Conservation (phyloP, 1,140 invertebrate species). For the Cephus cinctus region DNA sequence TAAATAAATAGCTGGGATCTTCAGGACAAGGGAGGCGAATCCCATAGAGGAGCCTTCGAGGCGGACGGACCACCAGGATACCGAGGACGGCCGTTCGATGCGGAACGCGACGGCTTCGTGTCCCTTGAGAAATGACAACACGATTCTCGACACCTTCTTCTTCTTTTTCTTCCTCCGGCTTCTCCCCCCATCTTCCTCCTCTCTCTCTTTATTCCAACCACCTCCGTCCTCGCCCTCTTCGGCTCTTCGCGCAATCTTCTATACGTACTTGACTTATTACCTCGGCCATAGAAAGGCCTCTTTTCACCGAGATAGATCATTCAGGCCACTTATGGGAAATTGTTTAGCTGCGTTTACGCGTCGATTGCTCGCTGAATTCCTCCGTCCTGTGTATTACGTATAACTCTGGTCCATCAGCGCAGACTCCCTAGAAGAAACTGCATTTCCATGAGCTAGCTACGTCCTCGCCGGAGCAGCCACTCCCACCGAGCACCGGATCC, state of each 20-base stretch:
- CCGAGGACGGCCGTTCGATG: no score
- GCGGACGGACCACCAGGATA: no score
- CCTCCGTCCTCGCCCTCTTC: constrained; percentile 12
- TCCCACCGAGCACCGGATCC: no score
- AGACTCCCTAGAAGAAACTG: no score
- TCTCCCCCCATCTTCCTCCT: background rate
- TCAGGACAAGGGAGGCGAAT: constrained; percentile 3
- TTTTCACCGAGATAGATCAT: constrained; percentile 18
- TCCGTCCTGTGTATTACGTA: no score
- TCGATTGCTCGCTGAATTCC: constrained; percentile 23
- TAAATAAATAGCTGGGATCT: constrained; percentile 36
- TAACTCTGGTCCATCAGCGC: no score
- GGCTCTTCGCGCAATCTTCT: background rate
- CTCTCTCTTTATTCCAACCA: constrained; percentile 3
- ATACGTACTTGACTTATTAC: constrained; percentile 25
- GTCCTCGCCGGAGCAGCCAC: no score
- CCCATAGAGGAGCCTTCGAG: constrained; percentile 1
- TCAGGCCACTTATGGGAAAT: constrained; percentile 30
- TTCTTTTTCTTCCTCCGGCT: background rate
- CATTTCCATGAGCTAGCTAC: no score
- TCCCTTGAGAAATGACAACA: constrained; percentile 40
- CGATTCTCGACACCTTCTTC: constrained; percentile 22
- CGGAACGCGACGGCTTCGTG: constrained; percentile 12
- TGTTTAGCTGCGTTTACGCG: constrained; percentile 38
- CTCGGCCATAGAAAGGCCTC: constrained; percentile 21